Percentiles rank a stretch among this genome's conserved stretches.
Evolutionary conservation across 2,888 invertebrate genomes (phyloP).

Genomic region (Ethmia dodecea): DNA sequence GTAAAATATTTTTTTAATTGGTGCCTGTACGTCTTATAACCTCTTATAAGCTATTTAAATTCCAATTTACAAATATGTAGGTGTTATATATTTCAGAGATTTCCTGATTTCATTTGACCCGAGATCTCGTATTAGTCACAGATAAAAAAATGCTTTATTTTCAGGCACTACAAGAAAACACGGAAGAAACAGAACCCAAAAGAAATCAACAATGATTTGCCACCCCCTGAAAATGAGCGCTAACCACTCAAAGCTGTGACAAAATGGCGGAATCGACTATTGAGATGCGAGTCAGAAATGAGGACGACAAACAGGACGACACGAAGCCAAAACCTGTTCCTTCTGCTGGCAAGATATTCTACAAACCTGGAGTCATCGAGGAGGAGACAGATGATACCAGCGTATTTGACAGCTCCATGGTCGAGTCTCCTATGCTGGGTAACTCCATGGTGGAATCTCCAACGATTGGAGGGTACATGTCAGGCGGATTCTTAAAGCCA

Average conservation of each 20-base stretch:
- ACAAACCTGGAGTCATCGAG: slow-evolving; percentile 62
- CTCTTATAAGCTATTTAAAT: no score
- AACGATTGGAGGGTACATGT: slow-evolving; percentile 48
- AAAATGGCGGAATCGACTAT: slow-evolving; percentile 48
- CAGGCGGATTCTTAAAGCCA: slow-evolving; percentile 45
- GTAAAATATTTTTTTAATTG: no score
- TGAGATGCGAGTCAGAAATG: slow-evolving; percentile 55
- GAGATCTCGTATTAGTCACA: no score
- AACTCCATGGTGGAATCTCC: slow-evolving; percentile 63
- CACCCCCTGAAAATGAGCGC: slow-evolving; percentile 14
- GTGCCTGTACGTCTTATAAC: no score
- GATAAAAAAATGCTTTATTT: no score
- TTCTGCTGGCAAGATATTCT: slow-evolving; percentile 66
- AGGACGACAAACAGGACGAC: slow-evolving; percentile 36
- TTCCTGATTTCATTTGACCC: no score
- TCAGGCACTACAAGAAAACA: slow-evolving; percentile 1
- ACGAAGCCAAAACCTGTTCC: slow-evolving; percentile 39
- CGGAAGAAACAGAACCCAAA: not conserved
- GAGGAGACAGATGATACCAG: slow-evolving; percentile 72
- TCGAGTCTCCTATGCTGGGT: slow-evolving; percentile 67
- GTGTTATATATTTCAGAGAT: no score
- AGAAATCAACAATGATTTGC: slow-evolving; percentile 17
- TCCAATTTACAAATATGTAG: no score
- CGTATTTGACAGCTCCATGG: slow-evolving; percentile 59
- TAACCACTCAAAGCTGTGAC: slow-evolving; percentile 34